phyloP scores from a whole-genome alignment of 1,140 invertebrate species.

The Psilanteris sp. region DNA sequence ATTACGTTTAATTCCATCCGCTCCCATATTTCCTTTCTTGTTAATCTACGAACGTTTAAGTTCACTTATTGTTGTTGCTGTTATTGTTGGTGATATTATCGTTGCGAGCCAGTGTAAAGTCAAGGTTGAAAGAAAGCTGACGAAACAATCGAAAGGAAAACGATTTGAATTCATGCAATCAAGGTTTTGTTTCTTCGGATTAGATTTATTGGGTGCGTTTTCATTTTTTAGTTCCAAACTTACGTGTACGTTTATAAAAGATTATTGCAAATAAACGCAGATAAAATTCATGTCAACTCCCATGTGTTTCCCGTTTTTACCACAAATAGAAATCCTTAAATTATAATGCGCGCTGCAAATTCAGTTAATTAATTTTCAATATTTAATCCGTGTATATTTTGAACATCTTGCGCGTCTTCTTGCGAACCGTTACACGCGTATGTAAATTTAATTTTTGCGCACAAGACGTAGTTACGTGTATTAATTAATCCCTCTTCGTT shows the following conservation, averaged over 20 bases:
- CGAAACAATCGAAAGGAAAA: background rate
- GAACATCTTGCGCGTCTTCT: slow-evolving; percentile 2
- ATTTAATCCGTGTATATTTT: slow-evolving; percentile 5
- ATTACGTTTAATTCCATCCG: slow-evolving; percentile 14
- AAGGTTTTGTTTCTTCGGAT: slow-evolving; percentile 15
- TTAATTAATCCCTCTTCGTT: slow-evolving; percentile 16
- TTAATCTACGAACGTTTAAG: slow-evolving; percentile 21
- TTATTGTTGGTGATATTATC: slow-evolving; percentile 38
- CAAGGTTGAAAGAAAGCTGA: background rate
- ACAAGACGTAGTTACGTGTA: slow-evolving; percentile 13
- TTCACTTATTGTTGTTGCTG: slow-evolving; percentile 41
- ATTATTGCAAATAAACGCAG: slow-evolving; percentile 52
- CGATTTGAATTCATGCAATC: slow-evolving; percentile 15
- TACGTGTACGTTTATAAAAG: slow-evolving; percentile 52
- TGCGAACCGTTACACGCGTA: background rate
- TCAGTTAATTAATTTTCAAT: slow-evolving; percentile 2
- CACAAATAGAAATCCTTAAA: no score
- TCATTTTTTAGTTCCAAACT: slow-evolving; percentile 28
- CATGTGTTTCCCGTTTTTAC: no score
- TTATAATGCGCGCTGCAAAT: background rate
- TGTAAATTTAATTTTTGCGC: slow-evolving; percentile 29
- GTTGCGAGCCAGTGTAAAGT: slow-evolving; percentile 8
- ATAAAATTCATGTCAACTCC: slow-evolving; percentile 39
- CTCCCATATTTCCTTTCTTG: slow-evolving; percentile 15
- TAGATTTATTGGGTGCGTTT: slow-evolving; percentile 31